Evolutionary conservation across 2,797 vertebrate genomes (phyloP).

Genomic region (Varecia variegata): DNA sequence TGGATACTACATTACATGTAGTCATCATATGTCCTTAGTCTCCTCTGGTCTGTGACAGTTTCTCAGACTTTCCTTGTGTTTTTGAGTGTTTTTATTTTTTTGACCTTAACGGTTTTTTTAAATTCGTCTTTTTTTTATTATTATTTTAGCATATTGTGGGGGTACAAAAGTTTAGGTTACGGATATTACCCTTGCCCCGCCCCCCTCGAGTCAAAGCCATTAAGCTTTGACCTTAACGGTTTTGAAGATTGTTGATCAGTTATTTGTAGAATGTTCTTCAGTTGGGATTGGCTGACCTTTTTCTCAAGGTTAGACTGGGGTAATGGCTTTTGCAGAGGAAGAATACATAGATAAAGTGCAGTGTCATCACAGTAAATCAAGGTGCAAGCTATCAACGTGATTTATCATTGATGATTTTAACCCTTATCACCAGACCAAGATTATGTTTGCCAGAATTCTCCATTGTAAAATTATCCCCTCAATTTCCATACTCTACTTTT

Average conservation of each 20-base stretch:
- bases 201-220: no score
- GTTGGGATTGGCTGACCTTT: not conserved
- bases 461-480: not conserved
- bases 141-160: no score
- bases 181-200: no score
- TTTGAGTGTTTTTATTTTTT: not conserved
- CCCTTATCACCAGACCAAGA: not conserved
- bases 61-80: not conserved
- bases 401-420: not conserved
- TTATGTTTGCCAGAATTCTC: not conserved
- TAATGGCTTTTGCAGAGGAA: not conserved
- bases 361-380: not conserved
- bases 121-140: no score
- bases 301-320: not conserved
- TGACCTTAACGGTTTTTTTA: not conserved
- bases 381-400: not conserved
- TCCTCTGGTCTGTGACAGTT: not conserved
- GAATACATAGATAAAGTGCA: not conserved
- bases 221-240: not conserved
- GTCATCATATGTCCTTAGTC: not conserved
- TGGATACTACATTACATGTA: not conserved
- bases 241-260: not conserved
- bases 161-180: no score
- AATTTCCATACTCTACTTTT: not conserved
- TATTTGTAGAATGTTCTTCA: not conserved